phyloP scores from a whole-genome alignment of 2,888 invertebrate genomes.

The Pachydiplax longipennis region DNA sequence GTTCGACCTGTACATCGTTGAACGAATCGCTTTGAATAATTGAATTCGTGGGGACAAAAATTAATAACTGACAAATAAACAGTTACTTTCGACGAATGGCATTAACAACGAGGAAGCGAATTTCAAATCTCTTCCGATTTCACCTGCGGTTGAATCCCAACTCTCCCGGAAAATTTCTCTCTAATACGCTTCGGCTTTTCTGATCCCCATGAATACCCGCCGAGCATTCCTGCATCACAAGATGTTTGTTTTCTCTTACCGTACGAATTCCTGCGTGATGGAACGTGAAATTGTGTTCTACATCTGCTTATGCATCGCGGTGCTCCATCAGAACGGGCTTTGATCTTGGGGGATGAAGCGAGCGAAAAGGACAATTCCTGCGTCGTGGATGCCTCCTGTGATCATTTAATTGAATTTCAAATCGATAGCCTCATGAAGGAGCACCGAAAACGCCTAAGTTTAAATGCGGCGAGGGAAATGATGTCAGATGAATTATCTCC shows the following conservation, averaged over 20 bases:
- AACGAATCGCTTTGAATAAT: too few species aligned
- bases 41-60: too few species aligned
- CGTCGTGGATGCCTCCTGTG: neutral
- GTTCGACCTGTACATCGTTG: too few species aligned
- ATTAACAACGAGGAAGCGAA: too few species aligned
- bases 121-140: neutral
- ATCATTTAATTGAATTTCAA: conserved; percentile 13
- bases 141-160: neutral
- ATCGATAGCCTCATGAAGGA: neutral
- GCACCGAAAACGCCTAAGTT: too few species aligned
- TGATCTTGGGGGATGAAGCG: neutral
- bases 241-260: neutral
- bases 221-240: neutral
- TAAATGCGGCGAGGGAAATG: too few species aligned
- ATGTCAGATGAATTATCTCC: too few species aligned
- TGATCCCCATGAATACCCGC: neutral
- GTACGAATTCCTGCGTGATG: conserved; percentile 7
- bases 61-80: too few species aligned
- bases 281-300: conserved; percentile 11
- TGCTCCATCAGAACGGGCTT: conserved; percentile 18
- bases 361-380: neutral
- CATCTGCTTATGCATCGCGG: neutral
- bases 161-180: neutral
- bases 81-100: too few species aligned
- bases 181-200: too few species aligned